Evolutionary conservation across 2,888 invertebrate species (phyloP), one percentile per base, ranked within the genome.

Genomic region (Ellobium chinense): DNA sequence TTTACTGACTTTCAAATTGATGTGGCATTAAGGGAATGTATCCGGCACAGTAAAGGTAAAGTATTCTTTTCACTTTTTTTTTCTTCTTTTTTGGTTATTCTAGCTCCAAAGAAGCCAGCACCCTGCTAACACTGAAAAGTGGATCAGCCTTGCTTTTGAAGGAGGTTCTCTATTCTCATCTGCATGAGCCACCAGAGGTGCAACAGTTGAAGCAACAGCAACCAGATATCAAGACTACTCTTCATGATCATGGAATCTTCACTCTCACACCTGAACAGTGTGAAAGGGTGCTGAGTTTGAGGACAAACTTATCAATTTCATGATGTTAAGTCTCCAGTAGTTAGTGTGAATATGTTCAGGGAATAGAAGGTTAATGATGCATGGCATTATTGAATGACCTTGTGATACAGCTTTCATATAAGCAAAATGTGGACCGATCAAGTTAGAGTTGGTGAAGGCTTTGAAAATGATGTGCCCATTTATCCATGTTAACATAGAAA

Each of bases 111-210:
- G 97, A 97, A 91, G 95, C 96, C 0, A 96, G 96, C 91, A 94
- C 94, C 85, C 93, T 97, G 60, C 93, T 97, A 58, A 96, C 95
- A 87, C 93, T 97, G 87, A 95, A 96, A 65, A 95, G 95, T 87
- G 97, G 97, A 0, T 96, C 96, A 56, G 97, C 97, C 0, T 94
- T 97, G 68, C 94, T 97, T 2, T 93, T 97, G 24, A 94, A 95
- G 56, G 95, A 96, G 82, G 94, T 95, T 0, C 90, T 97, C 27
- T 84, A 88, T 56, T 82, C 83, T 5, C 83, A 85, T 7, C 83
- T 89, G 31, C 87, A 88, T 27, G 83, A 86, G 58, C 88, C 85
- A 81, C 72, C 70, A 21, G 83, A 85, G 37, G 87, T 84, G 81
- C 65, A 83, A 46, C 83, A 85, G 9, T 83, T 83, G 18, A 72